A percentile compares a stretch with the other conserved stretches of the same genome.
These are phyloP conservation scores for Laticauda colubrina DNA, from an alignment of 2,113 vertebrate species.

Conservation along the genomic window DNA sequence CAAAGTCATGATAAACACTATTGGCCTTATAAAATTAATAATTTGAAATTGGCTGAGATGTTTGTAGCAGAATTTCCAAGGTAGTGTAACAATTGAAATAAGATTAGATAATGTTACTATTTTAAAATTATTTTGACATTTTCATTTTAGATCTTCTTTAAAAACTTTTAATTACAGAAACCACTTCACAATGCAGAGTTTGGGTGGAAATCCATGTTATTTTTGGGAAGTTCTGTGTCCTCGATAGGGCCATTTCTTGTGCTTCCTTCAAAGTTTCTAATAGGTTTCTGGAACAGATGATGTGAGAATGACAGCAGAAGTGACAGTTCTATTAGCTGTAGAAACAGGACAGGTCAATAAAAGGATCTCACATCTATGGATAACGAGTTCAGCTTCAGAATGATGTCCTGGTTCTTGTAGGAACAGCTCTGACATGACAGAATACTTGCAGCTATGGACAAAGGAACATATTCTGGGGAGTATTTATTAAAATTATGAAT, in stretches of 20 bases:
- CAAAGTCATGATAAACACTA: neutral
- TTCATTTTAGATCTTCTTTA: neutral
- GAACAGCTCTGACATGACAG: conserved; percentile 11
- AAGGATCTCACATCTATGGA: conserved; percentile 43
- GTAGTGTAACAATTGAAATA: neutral
- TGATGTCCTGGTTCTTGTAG: conserved; percentile 55
- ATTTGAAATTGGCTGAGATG: neutral
- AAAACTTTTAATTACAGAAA: neutral
- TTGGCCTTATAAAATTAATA: neutral
- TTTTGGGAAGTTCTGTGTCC: conserved; percentile 38
- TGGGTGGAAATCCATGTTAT: conserved; percentile 31
- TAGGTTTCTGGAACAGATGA: conserved; percentile 35
- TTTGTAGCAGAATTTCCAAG: neutral
- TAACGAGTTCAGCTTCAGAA: conserved; percentile 59
- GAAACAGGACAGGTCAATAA: conserved; percentile 43
- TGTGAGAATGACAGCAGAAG: conserved; percentile 49
- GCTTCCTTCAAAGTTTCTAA: conserved; percentile 51
- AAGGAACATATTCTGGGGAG: conserved; percentile 14
- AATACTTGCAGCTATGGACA: conserved; percentile 31
- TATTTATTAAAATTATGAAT: conserved; percentile 33
- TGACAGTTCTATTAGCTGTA: conserved; percentile 70
- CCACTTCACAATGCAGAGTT: conserved; percentile 29
- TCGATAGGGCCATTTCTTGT: conserved; percentile 33
- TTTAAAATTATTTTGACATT: neutral
- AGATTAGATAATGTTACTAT: neutral